Evolutionary conservation across 2,113 vertebrate genomes (phyloP).

Genomic region (Elachura formosa): DNA sequence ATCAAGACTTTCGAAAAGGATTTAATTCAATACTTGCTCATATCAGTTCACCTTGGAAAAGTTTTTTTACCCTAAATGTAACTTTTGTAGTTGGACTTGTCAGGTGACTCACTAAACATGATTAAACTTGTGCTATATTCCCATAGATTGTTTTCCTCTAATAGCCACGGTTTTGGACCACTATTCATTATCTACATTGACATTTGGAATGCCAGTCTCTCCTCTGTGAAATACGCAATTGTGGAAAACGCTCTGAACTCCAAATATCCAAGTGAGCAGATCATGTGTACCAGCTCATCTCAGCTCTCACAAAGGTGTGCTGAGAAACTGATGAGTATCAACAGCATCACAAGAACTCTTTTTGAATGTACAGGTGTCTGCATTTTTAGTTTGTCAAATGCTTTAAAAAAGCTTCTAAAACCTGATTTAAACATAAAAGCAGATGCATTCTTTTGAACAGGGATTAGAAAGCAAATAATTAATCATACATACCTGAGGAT

Average conservation of each 20-base stretch:
- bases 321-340: not conserved
- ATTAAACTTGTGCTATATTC: not conserved
- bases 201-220: not conserved
- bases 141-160: not conserved
- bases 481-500: conserved; percentile 36
- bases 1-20: not conserved
- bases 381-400: conserved; percentile 7
- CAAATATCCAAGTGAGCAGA: not conserved
- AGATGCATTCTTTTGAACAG: conserved; percentile 40
- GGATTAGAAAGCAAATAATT: conserved; percentile 52
- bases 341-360: not conserved
- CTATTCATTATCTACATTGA: not conserved
- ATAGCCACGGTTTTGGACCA: not conserved
- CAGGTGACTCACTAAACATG: not conserved
- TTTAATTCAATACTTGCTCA: not conserved
- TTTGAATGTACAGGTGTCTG: not conserved
- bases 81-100: not conserved
- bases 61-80: not conserved
- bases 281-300: not conserved
- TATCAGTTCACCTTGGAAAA: not conserved
- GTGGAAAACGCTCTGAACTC: not conserved
- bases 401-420: conserved; percentile 17
- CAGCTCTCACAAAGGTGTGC: not conserved
- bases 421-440: conserved; percentile 47
- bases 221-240: not conserved